Evolutionary conservation across 1,140 invertebrate species (phyloP).

Genomic region (Drosophila prosaltans): DNA sequence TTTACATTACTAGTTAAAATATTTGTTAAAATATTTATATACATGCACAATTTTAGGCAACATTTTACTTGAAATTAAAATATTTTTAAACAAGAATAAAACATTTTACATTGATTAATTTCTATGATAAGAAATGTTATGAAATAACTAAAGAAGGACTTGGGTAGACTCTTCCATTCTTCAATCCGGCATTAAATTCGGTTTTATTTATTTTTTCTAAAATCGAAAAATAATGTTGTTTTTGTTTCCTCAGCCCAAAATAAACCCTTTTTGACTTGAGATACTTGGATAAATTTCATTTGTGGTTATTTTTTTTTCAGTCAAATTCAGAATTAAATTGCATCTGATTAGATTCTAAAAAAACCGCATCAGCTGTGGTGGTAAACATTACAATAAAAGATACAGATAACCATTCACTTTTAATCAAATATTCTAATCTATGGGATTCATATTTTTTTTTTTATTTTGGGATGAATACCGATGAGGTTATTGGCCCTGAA

Average conservation of each 20-base stretch:
- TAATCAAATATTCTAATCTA: conserved; percentile 54
- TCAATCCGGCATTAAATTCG: no score
- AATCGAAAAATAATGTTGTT: no score
- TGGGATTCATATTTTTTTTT: not conserved
- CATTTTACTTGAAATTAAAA: no score
- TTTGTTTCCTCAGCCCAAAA: not conserved
- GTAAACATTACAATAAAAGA: conserved; percentile 38
- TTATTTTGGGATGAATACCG: conserved; percentile 39
- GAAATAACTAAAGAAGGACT: no score
- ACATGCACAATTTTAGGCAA: no score
- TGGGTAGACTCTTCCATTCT: no score
- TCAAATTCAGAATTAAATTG: not conserved
- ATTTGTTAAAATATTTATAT: no score
- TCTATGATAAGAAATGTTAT: no score
- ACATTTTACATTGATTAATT: no score
- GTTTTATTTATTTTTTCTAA: no score
- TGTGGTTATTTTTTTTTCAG: not conserved
- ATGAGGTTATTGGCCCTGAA: conserved; percentile 55
- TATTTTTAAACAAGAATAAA: no score
- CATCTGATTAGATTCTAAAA: conserved; percentile 6
- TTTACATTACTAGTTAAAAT: no score
- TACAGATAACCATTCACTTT: conserved; percentile 24
- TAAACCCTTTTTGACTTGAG: not conserved
- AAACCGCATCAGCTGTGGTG: conserved; percentile 2
- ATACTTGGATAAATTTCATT: not conserved